Conservation (phyloP, 2,888 invertebrate species). For the Clanis bilineata region DNA sequence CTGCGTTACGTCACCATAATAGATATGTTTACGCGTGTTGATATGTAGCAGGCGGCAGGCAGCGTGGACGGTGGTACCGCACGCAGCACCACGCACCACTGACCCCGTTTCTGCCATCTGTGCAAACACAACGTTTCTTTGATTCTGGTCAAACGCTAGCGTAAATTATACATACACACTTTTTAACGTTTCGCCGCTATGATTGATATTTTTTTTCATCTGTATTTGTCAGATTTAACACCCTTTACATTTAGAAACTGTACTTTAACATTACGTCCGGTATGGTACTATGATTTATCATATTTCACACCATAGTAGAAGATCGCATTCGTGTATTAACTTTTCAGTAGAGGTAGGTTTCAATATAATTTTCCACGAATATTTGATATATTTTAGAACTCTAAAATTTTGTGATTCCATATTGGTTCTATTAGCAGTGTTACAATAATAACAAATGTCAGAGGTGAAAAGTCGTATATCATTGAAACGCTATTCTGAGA, state of each 20-base stretch:
- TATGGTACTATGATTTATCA: background rate
- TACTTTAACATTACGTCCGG: background rate
- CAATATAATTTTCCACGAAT: too few species aligned
- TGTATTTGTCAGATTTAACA: slow-evolving; percentile 15
- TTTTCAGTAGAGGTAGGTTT: too few species aligned
- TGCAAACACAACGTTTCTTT: slow-evolving; percentile 58
- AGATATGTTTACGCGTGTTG: slow-evolving; percentile 66
- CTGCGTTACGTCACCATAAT: slow-evolving; percentile 59
- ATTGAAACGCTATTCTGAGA: too few species aligned
- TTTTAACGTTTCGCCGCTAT: slow-evolving; percentile 31
- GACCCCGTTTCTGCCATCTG: slow-evolving; percentile 72
- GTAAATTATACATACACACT: slow-evolving; percentile 34
- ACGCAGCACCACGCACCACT: slow-evolving; percentile 61
- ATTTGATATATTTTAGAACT: too few species aligned
- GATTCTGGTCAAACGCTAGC: slow-evolving; percentile 40
- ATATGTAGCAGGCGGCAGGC: slow-evolving; percentile 63
- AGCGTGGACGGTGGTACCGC: too few species aligned
- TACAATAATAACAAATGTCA: too few species aligned
- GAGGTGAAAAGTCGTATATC: too few species aligned
- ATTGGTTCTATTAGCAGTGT: too few species aligned
- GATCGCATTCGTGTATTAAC: too few species aligned
- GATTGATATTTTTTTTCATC: slow-evolving; percentile 28
- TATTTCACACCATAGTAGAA: background rate
- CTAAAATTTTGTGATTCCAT: too few species aligned
- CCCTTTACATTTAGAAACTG: slow-evolving; percentile 5